These are phyloP conservation scores for Meloidogyne exigua DNA, from an alignment of 1,140 invertebrate genomes.

Conservation along the genomic window DNA sequence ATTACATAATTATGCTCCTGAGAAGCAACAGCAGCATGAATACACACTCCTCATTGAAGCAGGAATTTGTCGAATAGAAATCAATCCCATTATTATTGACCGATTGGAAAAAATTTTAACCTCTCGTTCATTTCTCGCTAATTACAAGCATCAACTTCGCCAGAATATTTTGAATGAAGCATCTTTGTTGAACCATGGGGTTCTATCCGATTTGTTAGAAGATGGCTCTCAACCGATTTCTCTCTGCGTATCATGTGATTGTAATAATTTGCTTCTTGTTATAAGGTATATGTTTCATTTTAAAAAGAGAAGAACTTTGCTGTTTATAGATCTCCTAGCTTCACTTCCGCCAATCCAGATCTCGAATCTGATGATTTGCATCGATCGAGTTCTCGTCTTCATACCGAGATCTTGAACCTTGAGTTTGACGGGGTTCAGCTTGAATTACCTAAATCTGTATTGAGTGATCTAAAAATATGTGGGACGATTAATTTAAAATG, in stretches of 20 bases:
- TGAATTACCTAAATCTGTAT: slow-evolving; percentile 44
- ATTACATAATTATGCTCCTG: neutral
- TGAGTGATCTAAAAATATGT: slow-evolving; percentile 22
- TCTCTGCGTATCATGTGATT: neutral
- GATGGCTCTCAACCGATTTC: neutral
- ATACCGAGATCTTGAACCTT: slow-evolving; percentile 37
- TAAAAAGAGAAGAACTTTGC: neutral
- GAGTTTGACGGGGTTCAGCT: slow-evolving; percentile 25
- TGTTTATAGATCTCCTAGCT: slow-evolving; percentile 41
- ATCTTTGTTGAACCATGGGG: slow-evolving; percentile 17
- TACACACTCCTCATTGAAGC: slow-evolving; percentile 24
- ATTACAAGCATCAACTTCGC: neutral
- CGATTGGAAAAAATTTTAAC: slow-evolving; percentile 34
- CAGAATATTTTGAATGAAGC: neutral
- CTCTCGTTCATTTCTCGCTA: slow-evolving; percentile 29
- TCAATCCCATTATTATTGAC: slow-evolving; percentile 46
- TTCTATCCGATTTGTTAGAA: neutral
- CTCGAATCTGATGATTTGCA: neutral
- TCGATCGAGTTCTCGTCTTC: slow-evolving; percentile 3
- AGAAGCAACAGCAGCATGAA: neutral
- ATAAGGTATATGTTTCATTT: neutral
- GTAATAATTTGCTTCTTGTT: neutral
- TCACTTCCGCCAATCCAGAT: slow-evolving; percentile 23
- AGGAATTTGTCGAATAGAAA: slow-evolving; percentile 36
- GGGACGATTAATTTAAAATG: slow-evolving; percentile 37